A percentile compares a stretch with the other conserved stretches of the same genome.
Conservation (phyloP, 2,888 invertebrate species). For the Rutpela maculata region DNA sequence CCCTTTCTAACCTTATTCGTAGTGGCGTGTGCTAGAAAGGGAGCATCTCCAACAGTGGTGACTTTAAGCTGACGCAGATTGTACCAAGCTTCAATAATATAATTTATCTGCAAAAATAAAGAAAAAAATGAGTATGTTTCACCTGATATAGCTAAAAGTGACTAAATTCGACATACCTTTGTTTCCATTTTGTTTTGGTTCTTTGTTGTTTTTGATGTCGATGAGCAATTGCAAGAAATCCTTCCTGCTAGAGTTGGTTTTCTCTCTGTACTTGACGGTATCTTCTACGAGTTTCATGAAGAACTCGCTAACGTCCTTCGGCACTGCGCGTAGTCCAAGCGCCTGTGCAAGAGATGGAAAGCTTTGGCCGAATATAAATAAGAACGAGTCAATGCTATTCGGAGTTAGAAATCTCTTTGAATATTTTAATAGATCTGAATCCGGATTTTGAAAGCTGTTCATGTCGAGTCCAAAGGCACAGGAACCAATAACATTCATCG, state of each 20-base stretch:
- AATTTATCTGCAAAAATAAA: too few species aligned
- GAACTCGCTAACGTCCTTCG: conserved; percentile 67
- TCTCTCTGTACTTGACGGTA: conserved; percentile 72
- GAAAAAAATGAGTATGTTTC: too few species aligned
- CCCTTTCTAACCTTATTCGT: too few species aligned
- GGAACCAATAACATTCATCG: conserved; percentile 5
- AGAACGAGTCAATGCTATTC: conserved; percentile 25
- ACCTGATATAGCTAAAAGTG: too few species aligned
- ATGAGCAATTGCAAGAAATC: conserved; percentile 76
- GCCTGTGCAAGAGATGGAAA: conserved; percentile 51
- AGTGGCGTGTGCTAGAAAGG: too few species aligned
- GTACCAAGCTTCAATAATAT: too few species aligned
- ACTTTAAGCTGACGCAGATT: too few species aligned
- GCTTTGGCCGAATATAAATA: conserved; percentile 26
- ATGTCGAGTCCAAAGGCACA: conserved; percentile 78
- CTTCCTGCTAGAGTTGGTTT: conserved; percentile 72
- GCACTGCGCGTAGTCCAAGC: conserved; percentile 55
- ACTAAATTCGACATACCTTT: too few species aligned
- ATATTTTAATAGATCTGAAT: conserved; percentile 71
- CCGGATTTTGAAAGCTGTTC: conserved; percentile 75
- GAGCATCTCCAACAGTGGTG: too few species aligned
- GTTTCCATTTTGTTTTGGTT: conserved; percentile 4
- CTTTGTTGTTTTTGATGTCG: conserved; percentile 45
- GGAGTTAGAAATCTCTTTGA: conserved; percentile 45
- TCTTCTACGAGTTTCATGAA: conserved; percentile 72